Base-by-base conservation (phyloP, 2,797 vertebrate species). In the Hyperoplus lanceolatus region DNA sequence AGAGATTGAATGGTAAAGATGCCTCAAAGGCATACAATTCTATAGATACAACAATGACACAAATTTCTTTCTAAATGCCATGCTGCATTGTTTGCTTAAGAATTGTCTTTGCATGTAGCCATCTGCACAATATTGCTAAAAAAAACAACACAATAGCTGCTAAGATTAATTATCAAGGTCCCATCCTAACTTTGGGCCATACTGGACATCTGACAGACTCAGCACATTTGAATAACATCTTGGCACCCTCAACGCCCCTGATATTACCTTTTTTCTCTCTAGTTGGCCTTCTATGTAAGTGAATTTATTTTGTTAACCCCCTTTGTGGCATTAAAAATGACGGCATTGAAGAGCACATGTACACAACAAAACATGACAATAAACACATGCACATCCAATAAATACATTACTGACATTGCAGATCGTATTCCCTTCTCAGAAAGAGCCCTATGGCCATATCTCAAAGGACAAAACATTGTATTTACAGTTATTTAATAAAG, bases 141-240 rank as follows among this genome's bases (percentile, higher is more conserved):
- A 43, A 66, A 75, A 74, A 64, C 39, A 73, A 11, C 53, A 82
- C 57, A 70, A 63, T 29, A 64, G 58, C 53, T 55, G 16, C 18
- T 42, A 49, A 55, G 15, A 8, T 71, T 67, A 59, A 59, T 71
- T 63, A 83, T 50, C 21, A 58, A 70, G 49, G 18, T 7, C 10
- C 1, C 16, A 67, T 72, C 14, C 67, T 73, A 70, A 65, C 49
- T 68, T 29, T 70, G 38, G 57, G 48, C 54, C 5, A 8, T 21
- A 70, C 42, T 41, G 7, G 39, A 45, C 75, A 41, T 54, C 18
- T 39, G 57, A 70, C 49, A 77, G 43, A 77, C 29, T 79, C 66
- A 70, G 62, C 67, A 79, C 5, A 85, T 84, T 80, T 62, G 59
- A 64, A 80, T 66, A 80, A 64, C 62, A 77, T 55, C 39, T 51